Evolutionary conservation across 92 coral and sea anemone species (phyloP), one percentile per base, ranked within the genome.

Genomic region (Isaurus tuberculatus): DNA sequence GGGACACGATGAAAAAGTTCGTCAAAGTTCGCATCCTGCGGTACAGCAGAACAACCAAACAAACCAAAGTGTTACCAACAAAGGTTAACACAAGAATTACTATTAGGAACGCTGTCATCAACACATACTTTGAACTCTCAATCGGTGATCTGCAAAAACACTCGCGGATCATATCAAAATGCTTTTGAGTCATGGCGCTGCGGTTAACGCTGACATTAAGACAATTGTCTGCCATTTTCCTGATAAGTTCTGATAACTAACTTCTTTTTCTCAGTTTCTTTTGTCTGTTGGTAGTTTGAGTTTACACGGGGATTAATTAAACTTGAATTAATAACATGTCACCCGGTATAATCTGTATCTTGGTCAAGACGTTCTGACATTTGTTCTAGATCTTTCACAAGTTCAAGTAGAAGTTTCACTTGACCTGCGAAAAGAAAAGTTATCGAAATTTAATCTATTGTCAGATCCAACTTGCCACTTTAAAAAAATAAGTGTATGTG

Each of bases 1-100:
- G 89, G 10, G 98, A 95, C 36, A 91, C 91, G 55, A 95, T 89
- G 83, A 93, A 95, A 63, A 91, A 95, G 78, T 95, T 95, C 44
- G 98, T 93, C 79, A 93, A 89, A 0, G 95, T 87, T 17, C 98
- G 95, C 32, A 95, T 94, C 19, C 97, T 89, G 15, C 86, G 95
- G 74, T 87, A 85, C 19, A 92, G 80, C n/a, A 90, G 46, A 17
- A 95, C 98, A 16, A 91, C 91, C 2, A 94, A 80, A 22, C 94
- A 78, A 1, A 95, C 98, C 66, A 95, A 29, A 60, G 87, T 46
- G 68, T 95, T 95, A 13, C 98, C 98, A 48, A 91, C 57, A 67
- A 95, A 88, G 23, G 98, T 93, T 9, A 93, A 65, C 23, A 92
- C 48, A 70, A 95, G 87, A 26, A 95, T 89, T 15, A 91, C 68